Conservation (phyloP, 2,797 vertebrate species). For the Oryzias sinensis region DNA sequence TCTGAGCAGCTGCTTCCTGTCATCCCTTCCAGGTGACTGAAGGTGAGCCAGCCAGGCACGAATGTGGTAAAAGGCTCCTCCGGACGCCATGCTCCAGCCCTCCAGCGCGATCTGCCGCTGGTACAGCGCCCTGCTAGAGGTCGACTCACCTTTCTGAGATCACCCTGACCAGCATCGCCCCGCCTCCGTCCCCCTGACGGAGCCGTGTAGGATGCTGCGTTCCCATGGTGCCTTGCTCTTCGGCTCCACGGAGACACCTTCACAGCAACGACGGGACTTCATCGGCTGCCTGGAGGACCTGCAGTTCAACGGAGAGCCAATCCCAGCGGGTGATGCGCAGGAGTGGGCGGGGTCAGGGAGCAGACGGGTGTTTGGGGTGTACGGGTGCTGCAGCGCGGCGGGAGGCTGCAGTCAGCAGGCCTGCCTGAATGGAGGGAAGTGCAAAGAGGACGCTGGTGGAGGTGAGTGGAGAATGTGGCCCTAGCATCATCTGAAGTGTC, state of each 20-base stretch:
- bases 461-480: constrained; percentile 69
- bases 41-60: constrained; percentile 77
- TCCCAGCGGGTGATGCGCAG: constrained; percentile 58
- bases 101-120: too few relatives aligned
- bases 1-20: not conserved
- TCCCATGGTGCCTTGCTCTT: constrained; percentile 78
- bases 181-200: constrained; percentile 55
- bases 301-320: constrained; percentile 76
- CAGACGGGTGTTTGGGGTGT: constrained; percentile 80
- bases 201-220: constrained; percentile 70
- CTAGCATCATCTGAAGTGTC: too few relatives aligned
- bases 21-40: constrained; percentile 75
- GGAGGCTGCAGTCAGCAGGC: constrained; percentile 77
- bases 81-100: too few relatives aligned
- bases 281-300: constrained; percentile 86
- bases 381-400: constrained; percentile 79
- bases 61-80: constrained; percentile 72
- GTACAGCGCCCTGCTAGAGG: constrained; percentile 85
- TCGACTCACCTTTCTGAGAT: constrained; percentile 75
- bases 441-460: constrained; percentile 73
- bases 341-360: constrained; percentile 53
- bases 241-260: constrained; percentile 10
- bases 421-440: constrained; percentile 85
- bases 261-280: constrained; percentile 66
- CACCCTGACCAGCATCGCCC: constrained; percentile 75